Evolutionary conservation across 2,113 vertebrate genomes (phyloP), one percentile per base, ranked within the genome.

Genomic region (Hymenochirus boettgeri): DNA sequence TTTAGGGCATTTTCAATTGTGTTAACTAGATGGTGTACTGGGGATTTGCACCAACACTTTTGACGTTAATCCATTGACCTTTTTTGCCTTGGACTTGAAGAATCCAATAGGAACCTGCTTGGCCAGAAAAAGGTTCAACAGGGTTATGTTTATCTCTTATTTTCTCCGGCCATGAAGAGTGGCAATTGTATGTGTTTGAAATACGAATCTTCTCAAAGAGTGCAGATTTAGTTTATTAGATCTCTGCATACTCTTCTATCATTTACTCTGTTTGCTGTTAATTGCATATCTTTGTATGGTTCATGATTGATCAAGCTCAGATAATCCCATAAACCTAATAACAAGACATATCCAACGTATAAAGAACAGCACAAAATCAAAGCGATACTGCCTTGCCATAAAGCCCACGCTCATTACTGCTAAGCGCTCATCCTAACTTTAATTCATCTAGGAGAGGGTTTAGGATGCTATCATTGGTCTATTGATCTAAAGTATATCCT

Each of bases 361-460:
- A 48, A 48, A 48, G 9, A 15, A 48, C 13, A 48, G 46, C 46
- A 22, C 46, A 48, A 48, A 48, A 9, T 15, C 46, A 48, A 48
- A 21, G 21, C 18, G 9, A 21, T 48, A 21, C 18, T 22, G 46
- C 18, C 6, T 9, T 6, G 46, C 18, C 8, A 9, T 48, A 48
- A 48, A 48, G 18, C 46, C 17, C 19, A 21, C 18, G 46, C 46
- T 48, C 46, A 22, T 48, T 48, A 48, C 46, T 48, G 46, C 9
- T 48, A 48, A 48, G 46, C 21, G 18, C 19, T 23, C 8, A 21
- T 22, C 13, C 19, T 23, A 8, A n/a, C 46, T 23, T 48, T 48
- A 48, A 48, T 21, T 22, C 13, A 48, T 48, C 46, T 21, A 48
- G 21, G 46, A 48, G 46, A 48, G 46, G n/a, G 46, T 18, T 48